Percentiles rank a stretch among this genome's conserved stretches.
Conservation (phyloP, 2,113 vertebrate species). For the Scortum barcoo region DNA sequence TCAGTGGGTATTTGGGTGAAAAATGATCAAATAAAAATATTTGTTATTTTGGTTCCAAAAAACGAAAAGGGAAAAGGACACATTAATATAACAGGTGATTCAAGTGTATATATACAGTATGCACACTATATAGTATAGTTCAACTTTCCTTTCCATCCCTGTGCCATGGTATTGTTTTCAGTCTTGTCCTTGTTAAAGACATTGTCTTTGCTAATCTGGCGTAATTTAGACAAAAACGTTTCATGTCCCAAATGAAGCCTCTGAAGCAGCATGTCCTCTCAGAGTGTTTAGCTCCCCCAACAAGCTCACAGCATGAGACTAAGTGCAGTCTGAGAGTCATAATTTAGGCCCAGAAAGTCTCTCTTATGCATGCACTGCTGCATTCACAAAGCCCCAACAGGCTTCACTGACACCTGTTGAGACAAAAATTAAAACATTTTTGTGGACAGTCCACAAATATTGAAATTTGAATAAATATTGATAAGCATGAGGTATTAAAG, state of each 20-base stretch:
- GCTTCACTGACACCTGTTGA: constrained; percentile 17
- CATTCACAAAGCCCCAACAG: constrained; percentile 21
- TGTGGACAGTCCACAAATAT: constrained; percentile 30
- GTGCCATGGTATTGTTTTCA: background rate
- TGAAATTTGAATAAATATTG: constrained; percentile 24
- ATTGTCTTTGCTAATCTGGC: constrained; percentile 15
- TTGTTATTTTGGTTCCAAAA: too few species aligned
- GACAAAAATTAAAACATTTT: constrained; percentile 45
- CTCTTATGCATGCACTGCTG: constrained; percentile 24
- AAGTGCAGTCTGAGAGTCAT: constrained; percentile 45
- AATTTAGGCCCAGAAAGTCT: constrained; percentile 29
- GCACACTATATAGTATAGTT: too few species aligned
- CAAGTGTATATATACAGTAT: too few species aligned
- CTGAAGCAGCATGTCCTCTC: constrained; percentile 22
- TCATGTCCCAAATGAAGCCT: constrained; percentile 37
- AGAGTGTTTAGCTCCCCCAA: constrained; percentile 33
- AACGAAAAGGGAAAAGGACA: too few species aligned
- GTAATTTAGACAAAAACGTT: background rate
- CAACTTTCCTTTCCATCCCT: background rate
- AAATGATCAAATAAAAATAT: too few species aligned
- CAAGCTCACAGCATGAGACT: constrained; percentile 47
- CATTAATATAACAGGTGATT: too few species aligned
- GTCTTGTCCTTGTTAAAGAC: background rate
- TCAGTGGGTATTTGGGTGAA: too few species aligned
- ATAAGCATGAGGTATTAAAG: background rate